Evolutionary conservation across 2,113 vertebrate genomes (phyloP).

Genomic region (Patagioenas fasciata): DNA sequence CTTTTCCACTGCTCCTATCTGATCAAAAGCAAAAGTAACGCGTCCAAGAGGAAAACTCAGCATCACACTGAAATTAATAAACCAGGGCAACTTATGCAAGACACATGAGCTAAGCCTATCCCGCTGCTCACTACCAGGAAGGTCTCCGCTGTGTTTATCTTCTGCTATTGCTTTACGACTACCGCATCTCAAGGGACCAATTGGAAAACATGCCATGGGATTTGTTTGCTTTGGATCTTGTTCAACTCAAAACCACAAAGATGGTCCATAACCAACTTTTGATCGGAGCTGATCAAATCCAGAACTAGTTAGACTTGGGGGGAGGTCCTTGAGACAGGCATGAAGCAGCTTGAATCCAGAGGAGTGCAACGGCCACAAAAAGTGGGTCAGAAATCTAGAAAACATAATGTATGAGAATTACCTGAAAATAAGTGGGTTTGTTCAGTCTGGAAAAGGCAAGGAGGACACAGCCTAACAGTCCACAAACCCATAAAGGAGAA

Average conservation of each 20-base stretch:
- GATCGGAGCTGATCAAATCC: slow-evolving; percentile 36
- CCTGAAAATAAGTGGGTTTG: not conserved
- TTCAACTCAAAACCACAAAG: not conserved
- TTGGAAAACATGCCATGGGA: not conserved
- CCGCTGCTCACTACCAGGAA: not conserved
- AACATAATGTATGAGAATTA: not conserved
- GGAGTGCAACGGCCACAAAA: not conserved
- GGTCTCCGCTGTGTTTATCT: not conserved
- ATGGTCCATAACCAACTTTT: slow-evolving; percentile 9
- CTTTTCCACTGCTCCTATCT: not conserved
- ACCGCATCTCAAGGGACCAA: not conserved
- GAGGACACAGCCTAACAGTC: not conserved
- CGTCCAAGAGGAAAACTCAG: not conserved
- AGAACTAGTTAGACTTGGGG: not conserved
- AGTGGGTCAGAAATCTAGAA: not conserved
- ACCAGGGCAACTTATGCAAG: not conserved
- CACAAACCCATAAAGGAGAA: not conserved
- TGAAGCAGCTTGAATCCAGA: not conserved
- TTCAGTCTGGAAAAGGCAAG: not conserved
- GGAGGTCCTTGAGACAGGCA: not conserved
- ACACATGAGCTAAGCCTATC: not conserved
- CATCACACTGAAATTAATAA: not conserved
- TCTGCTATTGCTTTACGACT: slow-evolving; percentile 32
- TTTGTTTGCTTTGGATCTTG: not conserved
- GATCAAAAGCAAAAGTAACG: not conserved